A percentile compares a stretch with the other conserved stretches of the same genome.
These are phyloP conservation scores for Indicator maculatus DNA, from an alignment of 2,113 vertebrate genomes.

Conservation along the genomic window DNA sequence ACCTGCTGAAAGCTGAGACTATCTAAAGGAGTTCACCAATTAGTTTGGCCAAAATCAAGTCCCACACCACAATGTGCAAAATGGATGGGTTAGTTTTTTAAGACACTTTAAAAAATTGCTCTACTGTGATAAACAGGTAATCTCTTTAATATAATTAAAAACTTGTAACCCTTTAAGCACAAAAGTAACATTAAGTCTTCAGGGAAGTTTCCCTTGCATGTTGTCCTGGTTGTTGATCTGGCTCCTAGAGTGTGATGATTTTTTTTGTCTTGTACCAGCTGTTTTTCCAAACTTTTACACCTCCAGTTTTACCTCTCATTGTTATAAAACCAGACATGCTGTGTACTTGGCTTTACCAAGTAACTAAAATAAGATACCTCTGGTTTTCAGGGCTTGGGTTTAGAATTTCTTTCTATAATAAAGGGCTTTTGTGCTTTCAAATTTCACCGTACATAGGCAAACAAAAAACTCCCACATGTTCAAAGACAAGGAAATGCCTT, in stretches of 20 bases:
- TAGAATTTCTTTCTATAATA: conserved; percentile 50
- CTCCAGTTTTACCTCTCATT: neutral
- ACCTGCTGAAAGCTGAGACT: neutral
- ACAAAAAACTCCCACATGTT: conserved; percentile 66
- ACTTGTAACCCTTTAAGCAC: neutral
- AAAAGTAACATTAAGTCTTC: neutral
- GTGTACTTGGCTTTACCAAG: neutral
- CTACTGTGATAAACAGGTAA: neutral
- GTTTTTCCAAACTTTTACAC: neutral
- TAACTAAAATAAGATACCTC: conserved; percentile 8
- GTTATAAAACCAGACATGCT: neutral
- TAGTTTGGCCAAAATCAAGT: neutral
- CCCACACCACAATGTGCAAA: neutral
- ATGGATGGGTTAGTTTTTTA: neutral
- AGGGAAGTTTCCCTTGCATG: neutral
- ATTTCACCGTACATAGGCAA: conserved; percentile 57
- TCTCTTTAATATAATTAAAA: neutral
- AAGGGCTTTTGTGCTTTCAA: conserved; percentile 55
- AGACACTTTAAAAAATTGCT: neutral
- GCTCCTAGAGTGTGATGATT: neutral
- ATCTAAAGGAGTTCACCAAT: neutral
- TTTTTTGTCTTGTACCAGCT: neutral
- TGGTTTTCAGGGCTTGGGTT: conserved; percentile 12
- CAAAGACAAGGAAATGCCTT: conserved; percentile 60
- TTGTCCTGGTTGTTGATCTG: neutral